These are phyloP conservation scores for Arctocebus calabarensis DNA, from an alignment of 2,797 vertebrate species.

Conservation along the genomic window DNA sequence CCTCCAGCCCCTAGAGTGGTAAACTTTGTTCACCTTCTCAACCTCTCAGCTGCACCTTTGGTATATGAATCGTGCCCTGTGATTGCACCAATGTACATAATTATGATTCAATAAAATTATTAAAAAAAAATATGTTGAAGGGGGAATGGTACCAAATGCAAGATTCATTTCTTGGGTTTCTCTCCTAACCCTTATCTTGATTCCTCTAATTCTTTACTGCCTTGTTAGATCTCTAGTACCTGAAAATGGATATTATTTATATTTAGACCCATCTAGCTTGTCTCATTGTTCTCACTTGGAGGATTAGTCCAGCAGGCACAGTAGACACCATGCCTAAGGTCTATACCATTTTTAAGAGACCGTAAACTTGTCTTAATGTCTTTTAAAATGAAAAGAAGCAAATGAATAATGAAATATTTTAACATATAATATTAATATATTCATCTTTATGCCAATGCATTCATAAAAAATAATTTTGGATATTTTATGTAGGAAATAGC, in stretches of 20 bases:
- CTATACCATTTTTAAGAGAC: background rate
- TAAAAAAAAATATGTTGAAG: background rate
- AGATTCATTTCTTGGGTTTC: background rate
- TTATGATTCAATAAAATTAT: too few species aligned
- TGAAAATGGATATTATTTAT: conserved; percentile 31
- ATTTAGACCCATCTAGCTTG: background rate
- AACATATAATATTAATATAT: background rate
- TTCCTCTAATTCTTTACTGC: background rate
- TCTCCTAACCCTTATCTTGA: background rate
- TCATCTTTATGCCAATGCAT: background rate
- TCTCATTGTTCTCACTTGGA: background rate
- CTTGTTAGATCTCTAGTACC: background rate
- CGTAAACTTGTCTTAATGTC: background rate
- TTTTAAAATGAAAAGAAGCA: background rate
- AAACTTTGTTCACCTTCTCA: background rate
- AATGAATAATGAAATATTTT: background rate
- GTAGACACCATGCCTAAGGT: background rate
- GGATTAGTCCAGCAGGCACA: background rate
- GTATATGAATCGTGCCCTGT: too few species aligned
- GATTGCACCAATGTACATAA: too few species aligned
- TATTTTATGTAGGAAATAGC: background rate
- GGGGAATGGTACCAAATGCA: background rate
- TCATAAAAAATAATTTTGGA: conserved; percentile 22
- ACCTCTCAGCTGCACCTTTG: background rate
- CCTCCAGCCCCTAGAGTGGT: background rate